Evolutionary conservation across 1,140 invertebrate species (phyloP).

Genomic region (Trissolcus basalis): DNA sequence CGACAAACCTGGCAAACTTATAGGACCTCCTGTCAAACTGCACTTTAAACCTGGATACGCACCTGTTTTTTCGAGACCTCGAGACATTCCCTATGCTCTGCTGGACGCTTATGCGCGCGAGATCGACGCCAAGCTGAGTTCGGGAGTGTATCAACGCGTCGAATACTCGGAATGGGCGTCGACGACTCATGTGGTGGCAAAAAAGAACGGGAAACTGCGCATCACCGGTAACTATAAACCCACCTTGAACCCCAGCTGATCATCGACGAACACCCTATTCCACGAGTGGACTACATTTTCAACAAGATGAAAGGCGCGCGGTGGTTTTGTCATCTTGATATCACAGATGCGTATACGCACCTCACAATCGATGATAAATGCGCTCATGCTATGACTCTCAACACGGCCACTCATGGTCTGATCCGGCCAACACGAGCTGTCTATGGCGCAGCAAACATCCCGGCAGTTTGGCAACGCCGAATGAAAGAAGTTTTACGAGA

Average conservation of each 20-base stretch:
- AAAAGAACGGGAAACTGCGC: slow-evolving; percentile 55
- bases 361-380: slow-evolving; percentile 44
- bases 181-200: slow-evolving; percentile 49
- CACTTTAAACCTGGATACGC: not conserved
- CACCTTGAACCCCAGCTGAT: slow-evolving; percentile 58
- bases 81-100: not conserved
- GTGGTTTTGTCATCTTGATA: slow-evolving; percentile 43
- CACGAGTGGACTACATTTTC: slow-evolving; percentile 51
- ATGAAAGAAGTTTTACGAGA: slow-evolving; percentile 13
- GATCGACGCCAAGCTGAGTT: slow-evolving; percentile 13
- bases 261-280: slow-evolving; percentile 61
- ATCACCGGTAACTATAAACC: slow-evolving; percentile 62
- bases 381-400: slow-evolving; percentile 40
- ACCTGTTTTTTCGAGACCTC: not conserved
- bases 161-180: slow-evolving; percentile 45
- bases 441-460: slow-evolving; percentile 44
- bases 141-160: slow-evolving; percentile 16
- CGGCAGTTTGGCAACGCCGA: slow-evolving; percentile 23
- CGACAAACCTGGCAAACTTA: slow-evolving; percentile 7
- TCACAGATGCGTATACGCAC: slow-evolving; percentile 50
- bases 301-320: slow-evolving; percentile 52
- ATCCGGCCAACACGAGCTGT: slow-evolving; percentile 20
- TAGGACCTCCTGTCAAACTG: slow-evolving; percentile 22
- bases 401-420: slow-evolving; percentile 53
- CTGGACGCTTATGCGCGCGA: not conserved